A percentile compares a stretch with the other conserved stretches of the same genome.
These are phyloP conservation scores for Acronicta leporina DNA, from an alignment of 2,888 invertebrate genomes.

Conservation along the genomic window DNA sequence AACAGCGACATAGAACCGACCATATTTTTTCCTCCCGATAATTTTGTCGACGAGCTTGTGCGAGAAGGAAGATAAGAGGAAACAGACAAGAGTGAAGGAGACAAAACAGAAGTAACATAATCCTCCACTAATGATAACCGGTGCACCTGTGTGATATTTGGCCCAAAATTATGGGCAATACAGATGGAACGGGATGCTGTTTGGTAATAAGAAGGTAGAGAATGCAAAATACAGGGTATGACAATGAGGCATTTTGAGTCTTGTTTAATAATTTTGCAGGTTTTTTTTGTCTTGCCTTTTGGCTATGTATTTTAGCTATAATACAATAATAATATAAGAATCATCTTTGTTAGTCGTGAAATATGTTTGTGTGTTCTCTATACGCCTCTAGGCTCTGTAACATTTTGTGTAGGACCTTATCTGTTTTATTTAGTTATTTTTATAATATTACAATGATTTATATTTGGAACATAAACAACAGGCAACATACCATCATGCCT, in stretches of 20 bases:
- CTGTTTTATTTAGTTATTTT: too few relatives aligned
- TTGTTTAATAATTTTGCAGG: conserved; percentile 11
- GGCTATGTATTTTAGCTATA: not conserved
- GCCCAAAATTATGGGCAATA: conserved; percentile 70
- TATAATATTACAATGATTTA: not conserved
- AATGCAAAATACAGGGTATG: conserved; percentile 48
- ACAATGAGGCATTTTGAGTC: conserved; percentile 33
- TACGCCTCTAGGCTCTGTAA: conserved; percentile 3
- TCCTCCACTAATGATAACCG: conserved; percentile 80
- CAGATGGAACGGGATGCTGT: conserved; percentile 65
- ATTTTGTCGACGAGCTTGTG: conserved; percentile 56
- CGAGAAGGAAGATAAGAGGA: conserved; percentile 48
- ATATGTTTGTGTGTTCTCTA: conserved; percentile 13
- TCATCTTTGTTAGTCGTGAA: conserved; percentile 11
- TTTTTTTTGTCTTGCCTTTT: conserved; percentile 8
- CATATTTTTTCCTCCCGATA: conserved; percentile 54
- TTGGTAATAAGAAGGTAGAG: conserved; percentile 59
- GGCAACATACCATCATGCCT: too few relatives aligned
- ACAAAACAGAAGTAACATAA: conserved; percentile 72
- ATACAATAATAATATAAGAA: not conserved
- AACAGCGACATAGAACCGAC: conserved; percentile 35
- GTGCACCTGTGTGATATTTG: conserved; percentile 80
- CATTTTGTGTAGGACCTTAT: conserved; percentile 5
- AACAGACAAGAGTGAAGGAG: conserved; percentile 55
- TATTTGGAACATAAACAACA: not conserved